phyloP scores from a whole-genome alignment of 2,888 invertebrate genomes.

The Mellilla xanthometata region DNA sequence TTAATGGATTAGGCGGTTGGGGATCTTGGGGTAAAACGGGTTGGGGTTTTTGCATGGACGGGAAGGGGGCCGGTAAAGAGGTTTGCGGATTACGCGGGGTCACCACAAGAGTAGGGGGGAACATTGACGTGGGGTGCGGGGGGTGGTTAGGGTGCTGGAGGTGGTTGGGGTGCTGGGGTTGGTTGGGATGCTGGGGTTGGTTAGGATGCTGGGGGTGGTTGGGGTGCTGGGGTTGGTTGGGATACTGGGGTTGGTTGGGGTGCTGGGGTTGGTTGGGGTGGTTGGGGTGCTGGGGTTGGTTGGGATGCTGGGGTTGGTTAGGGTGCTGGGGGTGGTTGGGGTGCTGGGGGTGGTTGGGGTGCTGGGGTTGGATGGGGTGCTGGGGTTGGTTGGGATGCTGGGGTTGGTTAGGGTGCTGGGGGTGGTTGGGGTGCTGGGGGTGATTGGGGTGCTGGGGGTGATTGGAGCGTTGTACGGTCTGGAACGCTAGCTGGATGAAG shows the following conservation, averaged over 20 bases:
- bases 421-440: conserved; percentile 1
- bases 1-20: too few species aligned
- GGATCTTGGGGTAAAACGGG: not conserved
- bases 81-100: not conserved
- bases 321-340: not conserved
- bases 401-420: not conserved
- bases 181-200: too few species aligned
- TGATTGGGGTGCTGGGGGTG: not conserved
- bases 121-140: not conserved
- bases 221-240: too few species aligned
- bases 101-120: not conserved
- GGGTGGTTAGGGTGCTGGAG: conserved; percentile 4
- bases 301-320: conserved; percentile 5
- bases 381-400: too few species aligned
- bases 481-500: conserved; percentile 13
- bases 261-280: not conserved
- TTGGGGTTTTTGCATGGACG: not conserved
- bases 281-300: not conserved
- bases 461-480: conserved; percentile 7
- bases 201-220: not conserved
- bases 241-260: too few species aligned
- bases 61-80: not conserved
- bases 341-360: not conserved
- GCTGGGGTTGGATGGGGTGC: not conserved
- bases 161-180: conserved; percentile 11